Evolutionary conservation across 2,113 vertebrate genomes (phyloP).

Genomic region (Aegithalos caudatus): DNA sequence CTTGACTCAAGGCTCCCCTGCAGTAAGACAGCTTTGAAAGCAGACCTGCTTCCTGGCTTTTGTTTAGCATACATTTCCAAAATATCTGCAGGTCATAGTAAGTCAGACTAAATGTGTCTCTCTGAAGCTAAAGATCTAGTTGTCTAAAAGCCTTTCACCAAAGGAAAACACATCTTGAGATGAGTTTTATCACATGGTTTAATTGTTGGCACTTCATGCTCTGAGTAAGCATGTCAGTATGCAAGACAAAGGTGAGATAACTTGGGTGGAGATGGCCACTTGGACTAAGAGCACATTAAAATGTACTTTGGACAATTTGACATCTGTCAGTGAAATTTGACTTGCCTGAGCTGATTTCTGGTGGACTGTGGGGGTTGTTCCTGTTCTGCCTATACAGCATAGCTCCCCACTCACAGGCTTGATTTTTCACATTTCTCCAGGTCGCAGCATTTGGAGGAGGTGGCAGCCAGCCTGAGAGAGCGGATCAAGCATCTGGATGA

Average conservation of each 20-base stretch:
- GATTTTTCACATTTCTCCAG: slow-evolving; percentile 54
- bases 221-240: neutral
- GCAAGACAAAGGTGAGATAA: neutral
- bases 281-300: neutral
- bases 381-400: neutral
- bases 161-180: neutral
- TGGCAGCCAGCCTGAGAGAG: slow-evolving; percentile 83
- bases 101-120: neutral
- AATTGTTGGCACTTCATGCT: neutral
- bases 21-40: neutral
- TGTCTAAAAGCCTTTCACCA: neutral
- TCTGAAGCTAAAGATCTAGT: neutral
- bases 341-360: neutral
- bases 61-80: neutral
- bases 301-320: neutral
- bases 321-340: neutral
- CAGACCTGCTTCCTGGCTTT: neutral
- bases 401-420: neutral
- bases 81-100: neutral
- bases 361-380: neutral
- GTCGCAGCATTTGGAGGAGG: slow-evolving; percentile 82
- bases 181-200: neutral
- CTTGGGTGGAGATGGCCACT: neutral
- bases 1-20: neutral
- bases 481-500: slow-evolving; percentile 94